phyloP scores from a whole-genome alignment of 2,888 invertebrate genomes.

The Acrobasis consociella region DNA sequence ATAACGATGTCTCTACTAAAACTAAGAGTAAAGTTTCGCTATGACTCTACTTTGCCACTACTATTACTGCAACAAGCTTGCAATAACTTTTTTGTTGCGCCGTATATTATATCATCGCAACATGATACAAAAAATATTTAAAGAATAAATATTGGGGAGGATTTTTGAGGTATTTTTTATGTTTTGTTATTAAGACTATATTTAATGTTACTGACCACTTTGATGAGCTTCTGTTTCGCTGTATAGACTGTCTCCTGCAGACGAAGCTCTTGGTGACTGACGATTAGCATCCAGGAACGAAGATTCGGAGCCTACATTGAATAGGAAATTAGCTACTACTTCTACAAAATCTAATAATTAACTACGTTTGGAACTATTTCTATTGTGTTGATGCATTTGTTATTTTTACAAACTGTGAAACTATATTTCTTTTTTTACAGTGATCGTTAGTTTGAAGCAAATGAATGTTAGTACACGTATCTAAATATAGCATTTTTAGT shows the following conservation, averaged over 20 bases:
- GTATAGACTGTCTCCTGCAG: conserved; percentile 73
- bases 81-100: conserved; percentile 40
- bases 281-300: conserved; percentile 75
- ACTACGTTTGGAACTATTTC: not conserved
- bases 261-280: conserved; percentile 75
- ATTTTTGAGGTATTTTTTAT: not conserved
- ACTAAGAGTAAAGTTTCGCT: conserved; percentile 80
- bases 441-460: no score
- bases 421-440: not conserved
- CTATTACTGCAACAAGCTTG: conserved; percentile 65
- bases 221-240: conserved; percentile 79
- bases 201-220: conserved; percentile 66
- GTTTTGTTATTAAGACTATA: not conserved
- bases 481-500: no score
- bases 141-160: not conserved
- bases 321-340: conserved; percentile 50
- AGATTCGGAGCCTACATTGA: conserved; percentile 71
- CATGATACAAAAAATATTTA: not conserved
- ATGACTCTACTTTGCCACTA: conserved; percentile 82
- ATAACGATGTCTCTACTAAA: conserved; percentile 57
- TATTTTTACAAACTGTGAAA: not conserved
- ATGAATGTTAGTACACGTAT: no score
- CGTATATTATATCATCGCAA: conserved; percentile 20
- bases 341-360: conserved; percentile 36
- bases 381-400: not conserved